Percentiles rank a stretch among this genome's conserved stretches.
Conservation (phyloP, 1,140 invertebrate genomes). For the Pseudomyrmex cubaensis region DNA sequence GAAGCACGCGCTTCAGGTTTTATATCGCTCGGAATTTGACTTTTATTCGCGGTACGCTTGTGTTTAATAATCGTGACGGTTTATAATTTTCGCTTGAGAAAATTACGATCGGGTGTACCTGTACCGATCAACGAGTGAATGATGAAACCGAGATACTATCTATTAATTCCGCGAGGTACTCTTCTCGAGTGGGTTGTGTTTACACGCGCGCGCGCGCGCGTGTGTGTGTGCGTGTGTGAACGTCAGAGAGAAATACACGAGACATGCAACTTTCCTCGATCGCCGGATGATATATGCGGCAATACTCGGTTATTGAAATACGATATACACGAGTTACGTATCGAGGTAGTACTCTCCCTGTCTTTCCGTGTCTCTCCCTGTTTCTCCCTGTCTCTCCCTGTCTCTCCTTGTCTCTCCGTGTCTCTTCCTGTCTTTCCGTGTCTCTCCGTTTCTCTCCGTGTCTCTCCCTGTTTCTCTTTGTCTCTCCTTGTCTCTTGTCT, state of each 20-base stretch:
- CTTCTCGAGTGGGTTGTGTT: constrained; percentile 36
- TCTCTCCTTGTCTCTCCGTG: too few relatives aligned
- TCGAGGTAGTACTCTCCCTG: too few relatives aligned
- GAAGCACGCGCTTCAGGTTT: too few relatives aligned
- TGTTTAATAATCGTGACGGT: neutral
- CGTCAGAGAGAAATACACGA: constrained; percentile 17
- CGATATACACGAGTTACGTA: constrained; percentile 41
- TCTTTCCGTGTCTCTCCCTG: too few relatives aligned
- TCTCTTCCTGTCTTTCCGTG: too few relatives aligned
- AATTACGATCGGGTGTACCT: neutral
- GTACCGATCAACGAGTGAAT: constrained; percentile 9
- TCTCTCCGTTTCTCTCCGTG: too few relatives aligned
- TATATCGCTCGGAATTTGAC: too few relatives aligned
- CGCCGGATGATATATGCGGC: constrained; percentile 38
- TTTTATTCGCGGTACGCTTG: neutral
- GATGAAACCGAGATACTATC: constrained; percentile 6
- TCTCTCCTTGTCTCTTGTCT: too few relatives aligned
- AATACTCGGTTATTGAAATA: constrained; percentile 53
- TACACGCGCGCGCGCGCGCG: constrained; percentile 14
- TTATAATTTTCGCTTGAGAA: neutral
- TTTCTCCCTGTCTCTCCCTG: too few relatives aligned
- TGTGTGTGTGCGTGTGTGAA: too few relatives aligned
- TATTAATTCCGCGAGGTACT: constrained; percentile 18
- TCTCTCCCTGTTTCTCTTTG: too few relatives aligned
- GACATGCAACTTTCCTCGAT: constrained; percentile 45